A percentile compares a stretch with the other conserved stretches of the same genome.
Conservation (phyloP, 1,140 invertebrate genomes). For the Varroa destructor region DNA sequence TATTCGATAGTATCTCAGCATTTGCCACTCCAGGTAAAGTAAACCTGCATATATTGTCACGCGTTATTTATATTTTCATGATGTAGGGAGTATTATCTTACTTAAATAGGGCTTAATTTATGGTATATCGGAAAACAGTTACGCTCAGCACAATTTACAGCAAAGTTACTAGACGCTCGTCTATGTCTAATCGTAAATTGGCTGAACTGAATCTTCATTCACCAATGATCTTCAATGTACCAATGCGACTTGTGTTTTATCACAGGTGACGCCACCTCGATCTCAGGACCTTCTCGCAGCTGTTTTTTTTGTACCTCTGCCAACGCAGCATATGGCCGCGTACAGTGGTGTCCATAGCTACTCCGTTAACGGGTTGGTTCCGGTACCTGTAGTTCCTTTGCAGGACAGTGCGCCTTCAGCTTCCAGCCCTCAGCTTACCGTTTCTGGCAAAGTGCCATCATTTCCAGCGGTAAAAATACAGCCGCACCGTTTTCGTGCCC, state of each 20-base stretch:
- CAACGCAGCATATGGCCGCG: neutral
- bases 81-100: no score
- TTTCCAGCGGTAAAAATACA: neutral
- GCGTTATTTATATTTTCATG: no score
- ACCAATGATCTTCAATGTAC: no score
- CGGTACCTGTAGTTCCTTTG: neutral
- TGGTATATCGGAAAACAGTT: no score
- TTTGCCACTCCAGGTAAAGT: neutral
- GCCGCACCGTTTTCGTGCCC: neutral
- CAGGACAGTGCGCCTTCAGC: neutral
- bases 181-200: no score
- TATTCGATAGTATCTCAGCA: neutral
- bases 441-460: neutral
- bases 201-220: no score
- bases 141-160: no score
- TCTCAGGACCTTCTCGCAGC: slow-evolving; percentile 7
- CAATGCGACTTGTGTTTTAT: no score
- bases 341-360: slow-evolving; percentile 11
- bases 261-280: neutral
- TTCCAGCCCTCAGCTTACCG: no score
- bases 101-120: no score
- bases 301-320: slow-evolving; percentile 12
- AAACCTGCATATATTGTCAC: no score
- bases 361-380: slow-evolving; percentile 2
- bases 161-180: no score